Percentiles rank a stretch among this genome's conserved stretches.
Evolutionary conservation across 2,797 vertebrate genomes (phyloP).

Genomic region (Aeoliscus strigatus): DNA sequence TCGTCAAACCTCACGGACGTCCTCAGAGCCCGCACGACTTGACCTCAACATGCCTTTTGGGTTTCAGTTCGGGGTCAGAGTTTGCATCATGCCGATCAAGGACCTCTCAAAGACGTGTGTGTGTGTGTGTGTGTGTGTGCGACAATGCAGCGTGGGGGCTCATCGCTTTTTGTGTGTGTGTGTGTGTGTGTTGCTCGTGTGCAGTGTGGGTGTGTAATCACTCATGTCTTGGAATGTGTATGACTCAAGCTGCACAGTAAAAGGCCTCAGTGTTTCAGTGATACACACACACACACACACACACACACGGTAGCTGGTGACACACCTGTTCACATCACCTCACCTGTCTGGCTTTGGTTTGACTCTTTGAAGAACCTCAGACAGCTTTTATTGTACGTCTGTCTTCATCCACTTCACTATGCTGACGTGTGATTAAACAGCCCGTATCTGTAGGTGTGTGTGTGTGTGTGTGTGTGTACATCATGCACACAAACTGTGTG

Average conservation of each 20-base stretch:
- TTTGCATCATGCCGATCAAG: too few relatives aligned
- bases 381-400: too few relatives aligned
- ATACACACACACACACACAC: conserved; percentile 18
- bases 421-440: too few relatives aligned
- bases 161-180: conserved; percentile 30
- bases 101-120: neutral
- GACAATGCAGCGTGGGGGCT: too few relatives aligned
- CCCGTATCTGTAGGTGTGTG: too few relatives aligned
- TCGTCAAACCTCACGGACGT: too few relatives aligned
- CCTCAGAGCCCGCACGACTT: too few relatives aligned
- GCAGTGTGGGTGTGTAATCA: conserved; percentile 14
- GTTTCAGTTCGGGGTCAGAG: too few relatives aligned
- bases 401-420: too few relatives aligned
- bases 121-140: conserved; percentile 2
- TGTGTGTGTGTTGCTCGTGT: conserved; percentile 38
- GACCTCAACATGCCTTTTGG: too few relatives aligned
- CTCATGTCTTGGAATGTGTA: conserved; percentile 47
- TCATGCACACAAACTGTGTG: too few relatives aligned
- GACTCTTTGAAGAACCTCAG: conserved; percentile 11
- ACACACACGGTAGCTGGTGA: conserved; percentile 14
- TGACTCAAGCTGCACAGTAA: conserved; percentile 48
- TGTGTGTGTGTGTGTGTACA: too few relatives aligned
- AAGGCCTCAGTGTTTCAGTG: conserved; percentile 1
- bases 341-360: conserved; percentile 51
- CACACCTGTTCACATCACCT: conserved; percentile 46